These are phyloP conservation scores for Bucorvus abyssinicus DNA, from an alignment of 2,797 vertebrate genomes.

Conservation along the genomic window DNA sequence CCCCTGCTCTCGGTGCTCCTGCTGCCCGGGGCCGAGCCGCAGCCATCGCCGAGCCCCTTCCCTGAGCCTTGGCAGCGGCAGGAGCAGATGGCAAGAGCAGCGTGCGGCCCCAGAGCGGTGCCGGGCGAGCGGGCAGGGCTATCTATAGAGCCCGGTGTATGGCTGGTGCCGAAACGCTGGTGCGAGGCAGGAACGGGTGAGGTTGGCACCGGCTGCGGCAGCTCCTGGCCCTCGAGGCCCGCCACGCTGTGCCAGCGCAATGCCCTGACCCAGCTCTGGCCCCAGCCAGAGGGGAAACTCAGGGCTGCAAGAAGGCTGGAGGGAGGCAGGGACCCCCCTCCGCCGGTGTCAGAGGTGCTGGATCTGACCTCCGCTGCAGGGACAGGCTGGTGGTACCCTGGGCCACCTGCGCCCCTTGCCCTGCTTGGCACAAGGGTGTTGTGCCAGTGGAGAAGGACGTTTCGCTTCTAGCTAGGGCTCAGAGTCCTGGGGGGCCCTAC, in stretches of 20 bases:
- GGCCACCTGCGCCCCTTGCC: not conserved
- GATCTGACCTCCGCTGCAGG: not conserved
- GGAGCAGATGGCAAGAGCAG: conserved; percentile 63
- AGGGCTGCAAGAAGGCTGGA: not conserved
- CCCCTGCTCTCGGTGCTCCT: not conserved
- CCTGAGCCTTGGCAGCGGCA: too few relatives aligned
- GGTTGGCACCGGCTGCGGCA: not conserved
- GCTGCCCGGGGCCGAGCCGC: not conserved
- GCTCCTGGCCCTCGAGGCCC: not conserved
- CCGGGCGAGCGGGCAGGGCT: not conserved
- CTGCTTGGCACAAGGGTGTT: too few relatives aligned
- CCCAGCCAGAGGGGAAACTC: not conserved
- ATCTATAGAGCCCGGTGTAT: conserved; percentile 34
- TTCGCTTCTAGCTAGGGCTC: rapidly evolving
- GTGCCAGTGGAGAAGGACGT: not conserved
- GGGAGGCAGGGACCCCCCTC: rapidly evolving
- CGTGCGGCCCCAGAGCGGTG: too few relatives aligned
- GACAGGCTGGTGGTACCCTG: not conserved
- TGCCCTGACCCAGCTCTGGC: not conserved
- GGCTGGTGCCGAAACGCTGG: conserved; percentile 11
- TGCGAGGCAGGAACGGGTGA: not conserved
- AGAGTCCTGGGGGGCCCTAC: not conserved
- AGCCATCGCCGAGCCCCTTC: not conserved
- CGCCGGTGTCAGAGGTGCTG: not conserved
- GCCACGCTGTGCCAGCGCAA: too few relatives aligned